Evolutionary conservation across 2,888 invertebrate species (phyloP).

Genomic region (Sarcophaga carnaria): DNA sequence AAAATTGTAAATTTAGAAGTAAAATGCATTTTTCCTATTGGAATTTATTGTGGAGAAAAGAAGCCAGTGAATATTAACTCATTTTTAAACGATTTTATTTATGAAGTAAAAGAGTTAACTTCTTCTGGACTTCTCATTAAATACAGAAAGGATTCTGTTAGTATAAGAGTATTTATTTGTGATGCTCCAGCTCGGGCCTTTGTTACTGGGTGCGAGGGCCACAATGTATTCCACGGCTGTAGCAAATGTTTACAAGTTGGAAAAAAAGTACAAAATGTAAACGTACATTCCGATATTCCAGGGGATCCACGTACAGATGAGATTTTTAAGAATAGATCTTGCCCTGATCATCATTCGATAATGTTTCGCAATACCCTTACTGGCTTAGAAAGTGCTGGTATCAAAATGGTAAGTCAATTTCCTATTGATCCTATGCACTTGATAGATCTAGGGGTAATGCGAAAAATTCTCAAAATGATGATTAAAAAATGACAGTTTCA

Average conservation of each 20-base stretch:
- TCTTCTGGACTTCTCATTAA: not conserved
- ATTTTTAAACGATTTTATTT: constrained; percentile 16
- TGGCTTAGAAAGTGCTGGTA: constrained; percentile 15
- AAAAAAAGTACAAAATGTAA: constrained; percentile 14
- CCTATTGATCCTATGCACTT: constrained; percentile 22
- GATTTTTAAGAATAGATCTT: constrained; percentile 10
- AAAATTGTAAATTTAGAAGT: constrained; percentile 10
- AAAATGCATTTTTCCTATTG: constrained; percentile 28
- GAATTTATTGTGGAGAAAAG: constrained; percentile 25
- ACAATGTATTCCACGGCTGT: no score
- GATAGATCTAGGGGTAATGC: not conserved
- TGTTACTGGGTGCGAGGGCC: no score
- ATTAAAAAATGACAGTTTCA: no score
- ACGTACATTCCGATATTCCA: not conserved
- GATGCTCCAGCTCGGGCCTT: no score
- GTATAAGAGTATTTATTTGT: no score
- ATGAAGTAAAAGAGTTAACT: constrained; percentile 13
- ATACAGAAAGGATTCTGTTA: no score
- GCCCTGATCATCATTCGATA: constrained; percentile 1
- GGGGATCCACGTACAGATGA: constrained; percentile 10
- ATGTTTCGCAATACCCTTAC: constrained; percentile 1
- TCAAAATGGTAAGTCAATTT: constrained; percentile 23
- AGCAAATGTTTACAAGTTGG: constrained; percentile 32
- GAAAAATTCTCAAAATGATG: no score
- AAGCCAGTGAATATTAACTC: constrained; percentile 14